Percentiles rank a stretch among this genome's conserved stretches.
Evolutionary conservation across 2,888 invertebrate species (phyloP).

Genomic region (Baccha elongata): DNA sequence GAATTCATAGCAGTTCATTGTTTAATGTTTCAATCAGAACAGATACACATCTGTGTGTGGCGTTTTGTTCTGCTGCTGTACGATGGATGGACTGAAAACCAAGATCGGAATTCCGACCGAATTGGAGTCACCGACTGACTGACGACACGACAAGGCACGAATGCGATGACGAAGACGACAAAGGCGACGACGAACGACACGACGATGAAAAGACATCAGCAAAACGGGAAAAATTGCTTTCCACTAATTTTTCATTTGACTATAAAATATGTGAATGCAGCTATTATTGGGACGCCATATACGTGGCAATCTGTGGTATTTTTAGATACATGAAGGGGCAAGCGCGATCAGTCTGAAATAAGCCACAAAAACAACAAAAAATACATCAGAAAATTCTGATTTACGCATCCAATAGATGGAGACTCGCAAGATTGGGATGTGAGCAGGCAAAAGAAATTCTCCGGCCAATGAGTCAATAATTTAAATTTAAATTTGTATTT

Average conservation of each 20-base stretch:
- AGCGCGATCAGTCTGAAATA: slow-evolving; percentile 39
- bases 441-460: slow-evolving; percentile 64
- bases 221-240: slow-evolving; percentile 69
- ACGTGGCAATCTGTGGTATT: slow-evolving; percentile 65
- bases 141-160: slow-evolving; percentile 26
- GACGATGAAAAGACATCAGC: slow-evolving; percentile 62
- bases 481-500: slow-evolving; percentile 66
- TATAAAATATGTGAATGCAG: slow-evolving; percentile 70
- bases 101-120: slow-evolving; percentile 62
- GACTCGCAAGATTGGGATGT: slow-evolving; percentile 32
- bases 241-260: slow-evolving; percentile 72
- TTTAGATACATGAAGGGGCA: slow-evolving; percentile 62
- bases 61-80: not conserved
- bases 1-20: slow-evolving; percentile 60
- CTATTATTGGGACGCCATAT: slow-evolving; percentile 74
- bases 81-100: slow-evolving; percentile 32
- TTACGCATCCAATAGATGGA: slow-evolving; percentile 64
- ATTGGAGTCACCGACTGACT: slow-evolving; percentile 44
- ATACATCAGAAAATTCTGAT: slow-evolving; percentile 43
- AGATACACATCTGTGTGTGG: slow-evolving; percentile 40
- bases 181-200: slow-evolving; percentile 8
- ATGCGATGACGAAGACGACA: not conserved
- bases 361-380: slow-evolving; percentile 25
- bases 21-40: slow-evolving; percentile 49
- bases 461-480: slow-evolving; percentile 73